Percentiles rank a stretch among this genome's conserved stretches.
Conservation (phyloP, 2,113 vertebrate genomes). For the Theristicus caerulescens region DNA sequence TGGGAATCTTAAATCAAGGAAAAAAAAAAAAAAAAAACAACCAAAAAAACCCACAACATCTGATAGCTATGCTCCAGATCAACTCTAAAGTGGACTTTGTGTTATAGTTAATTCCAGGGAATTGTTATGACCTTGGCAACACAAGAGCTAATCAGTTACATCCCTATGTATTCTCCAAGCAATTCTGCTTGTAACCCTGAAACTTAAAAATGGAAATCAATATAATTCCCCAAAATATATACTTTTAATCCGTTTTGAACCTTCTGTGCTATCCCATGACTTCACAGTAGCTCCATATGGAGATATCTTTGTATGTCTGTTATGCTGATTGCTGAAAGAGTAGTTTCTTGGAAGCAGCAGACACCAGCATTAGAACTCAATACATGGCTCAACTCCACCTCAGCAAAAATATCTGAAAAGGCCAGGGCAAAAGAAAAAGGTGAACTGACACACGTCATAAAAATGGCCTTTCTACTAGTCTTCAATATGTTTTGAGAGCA, state of each 20-base stretch:
- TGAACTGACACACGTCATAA: background rate
- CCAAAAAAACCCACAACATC: background rate
- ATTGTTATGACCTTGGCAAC: background rate
- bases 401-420: background rate
- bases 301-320: background rate
- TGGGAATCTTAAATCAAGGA: background rate
- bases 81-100: background rate
- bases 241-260: background rate
- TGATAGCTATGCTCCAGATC: background rate
- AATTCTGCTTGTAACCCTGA: background rate
- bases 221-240: background rate
- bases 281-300: background rate
- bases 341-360: background rate
- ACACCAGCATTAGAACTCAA: background rate
- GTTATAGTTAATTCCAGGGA: background rate
- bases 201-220: background rate
- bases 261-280: background rate
- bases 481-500: background rate
- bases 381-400: background rate
- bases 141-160: background rate
- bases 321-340: background rate
- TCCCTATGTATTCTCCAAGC: background rate
- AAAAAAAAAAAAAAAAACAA: background rate
- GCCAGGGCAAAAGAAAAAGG: background rate
- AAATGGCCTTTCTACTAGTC: background rate